phyloP scores from a whole-genome alignment of 2,888 invertebrate species.

The Rugalucina vietnamica region DNA sequence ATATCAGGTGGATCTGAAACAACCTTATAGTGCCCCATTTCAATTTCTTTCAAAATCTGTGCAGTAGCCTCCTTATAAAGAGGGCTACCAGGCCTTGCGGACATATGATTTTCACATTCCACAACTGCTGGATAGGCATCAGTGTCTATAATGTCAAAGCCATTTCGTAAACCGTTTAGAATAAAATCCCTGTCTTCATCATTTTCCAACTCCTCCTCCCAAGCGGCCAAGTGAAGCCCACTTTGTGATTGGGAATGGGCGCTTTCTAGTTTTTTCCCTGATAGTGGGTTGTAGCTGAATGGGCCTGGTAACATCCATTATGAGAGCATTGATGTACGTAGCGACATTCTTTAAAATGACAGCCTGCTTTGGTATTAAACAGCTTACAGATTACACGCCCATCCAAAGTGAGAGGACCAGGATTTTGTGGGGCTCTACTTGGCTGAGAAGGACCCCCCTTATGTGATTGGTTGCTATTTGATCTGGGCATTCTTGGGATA shows the following conservation, averaged over 20 bases:
- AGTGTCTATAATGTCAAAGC: constrained; percentile 11
- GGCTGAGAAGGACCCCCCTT: neutral
- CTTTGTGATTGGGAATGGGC: neutral
- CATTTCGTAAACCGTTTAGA: constrained; percentile 12
- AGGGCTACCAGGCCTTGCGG: neutral
- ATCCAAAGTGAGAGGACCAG: neutral
- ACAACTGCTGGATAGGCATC: neutral
- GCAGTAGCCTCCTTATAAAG: constrained; percentile 7
- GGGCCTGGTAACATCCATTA: neutral
- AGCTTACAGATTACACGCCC: neutral
- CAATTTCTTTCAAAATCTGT: constrained; percentile 25
- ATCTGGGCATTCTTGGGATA: neutral
- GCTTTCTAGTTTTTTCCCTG: neutral
- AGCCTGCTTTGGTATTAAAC: neutral
- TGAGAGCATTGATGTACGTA: neutral
- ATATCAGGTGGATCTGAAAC: neutral
- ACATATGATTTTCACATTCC: neutral
- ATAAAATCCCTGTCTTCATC: constrained; percentile 17
- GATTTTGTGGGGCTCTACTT: neutral
- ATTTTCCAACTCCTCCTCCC: neutral
- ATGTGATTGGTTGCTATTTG: neutral
- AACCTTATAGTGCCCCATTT: constrained; percentile 23
- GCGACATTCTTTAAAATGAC: neutral
- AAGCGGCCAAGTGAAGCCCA: neutral
- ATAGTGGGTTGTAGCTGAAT: neutral